Conservation (phyloP, 1,140 invertebrate genomes). For the Drosophila parabipectinata region DNA sequence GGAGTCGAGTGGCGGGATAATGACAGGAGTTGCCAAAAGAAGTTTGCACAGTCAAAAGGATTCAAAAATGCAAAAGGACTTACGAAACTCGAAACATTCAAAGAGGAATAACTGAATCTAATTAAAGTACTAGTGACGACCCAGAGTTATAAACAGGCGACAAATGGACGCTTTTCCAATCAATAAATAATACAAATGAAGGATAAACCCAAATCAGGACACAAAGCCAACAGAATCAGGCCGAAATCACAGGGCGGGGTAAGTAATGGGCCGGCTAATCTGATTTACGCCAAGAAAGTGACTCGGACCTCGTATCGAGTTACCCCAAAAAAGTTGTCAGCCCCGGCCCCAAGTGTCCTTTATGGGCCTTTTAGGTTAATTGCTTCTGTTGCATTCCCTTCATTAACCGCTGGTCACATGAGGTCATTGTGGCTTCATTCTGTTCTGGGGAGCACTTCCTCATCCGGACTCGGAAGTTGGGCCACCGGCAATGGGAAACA, state of each 20-base stretch:
- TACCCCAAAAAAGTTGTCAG: conserved; percentile 24
- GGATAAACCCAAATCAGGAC: conserved; percentile 14
- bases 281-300: conserved; percentile 16
- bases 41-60: not conserved
- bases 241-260: conserved; percentile 33
- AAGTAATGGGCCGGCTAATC: conserved; percentile 40
- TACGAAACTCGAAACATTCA: not conserved
- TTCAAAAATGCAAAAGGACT: not conserved
- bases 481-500: conserved; percentile 9
- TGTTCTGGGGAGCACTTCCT: conserved; percentile 34
- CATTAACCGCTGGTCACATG: conserved; percentile 56
- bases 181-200: not conserved
- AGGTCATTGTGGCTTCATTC: conserved; percentile 63
- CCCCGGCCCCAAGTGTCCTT: conserved; percentile 26
- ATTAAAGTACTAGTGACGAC: not conserved
- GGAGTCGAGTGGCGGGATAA: conserved; percentile 33
- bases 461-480: conserved; percentile 15
- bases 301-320: conserved; percentile 49
- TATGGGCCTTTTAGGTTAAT: conserved; percentile 78
- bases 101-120: not conserved
- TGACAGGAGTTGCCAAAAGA: conserved; percentile 16
- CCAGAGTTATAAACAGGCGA: not conserved
- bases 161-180: not conserved
- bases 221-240: conserved; percentile 31
- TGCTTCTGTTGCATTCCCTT: conserved; percentile 55